Conservation (phyloP, 2,888 invertebrate genomes). For the Acleris holmiana region DNA sequence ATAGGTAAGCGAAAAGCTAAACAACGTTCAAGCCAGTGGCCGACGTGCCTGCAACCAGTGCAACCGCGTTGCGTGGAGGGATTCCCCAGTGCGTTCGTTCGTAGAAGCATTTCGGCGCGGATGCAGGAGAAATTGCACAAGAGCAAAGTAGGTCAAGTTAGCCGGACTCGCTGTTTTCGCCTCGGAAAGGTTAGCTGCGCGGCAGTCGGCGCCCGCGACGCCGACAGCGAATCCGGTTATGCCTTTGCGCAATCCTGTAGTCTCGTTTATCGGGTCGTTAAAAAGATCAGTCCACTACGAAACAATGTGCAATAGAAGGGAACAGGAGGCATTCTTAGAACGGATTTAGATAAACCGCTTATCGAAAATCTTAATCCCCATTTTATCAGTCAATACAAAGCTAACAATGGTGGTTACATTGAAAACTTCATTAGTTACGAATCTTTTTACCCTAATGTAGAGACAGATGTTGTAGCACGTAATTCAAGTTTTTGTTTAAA, state of each 20-base stretch:
- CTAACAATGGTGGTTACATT: neutral
- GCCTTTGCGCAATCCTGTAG: slow-evolving; percentile 74
- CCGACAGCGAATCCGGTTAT: slow-evolving; percentile 70
- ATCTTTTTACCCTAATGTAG: slow-evolving; percentile 2
- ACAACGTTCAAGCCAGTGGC: slow-evolving; percentile 47
- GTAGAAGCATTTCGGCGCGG: slow-evolving; percentile 66
- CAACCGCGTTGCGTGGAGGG: slow-evolving; percentile 55
- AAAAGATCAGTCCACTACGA: slow-evolving; percentile 56
- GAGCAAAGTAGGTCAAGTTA: slow-evolving; percentile 79
- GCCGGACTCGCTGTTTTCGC: slow-evolving; percentile 81
- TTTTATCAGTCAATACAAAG: neutral
- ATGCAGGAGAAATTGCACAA: slow-evolving; percentile 80
- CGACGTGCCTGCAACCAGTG: slow-evolving; percentile 24
- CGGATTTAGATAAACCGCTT: slow-evolving; percentile 4
- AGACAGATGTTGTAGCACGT: slow-evolving; percentile 10
- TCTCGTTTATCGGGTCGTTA: slow-evolving; percentile 73
- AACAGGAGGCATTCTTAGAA: slow-evolving; percentile 11
- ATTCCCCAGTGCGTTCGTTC: slow-evolving; percentile 75
- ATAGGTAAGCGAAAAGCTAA: slow-evolving; percentile 23
- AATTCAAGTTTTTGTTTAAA: slow-evolving; percentile 1
- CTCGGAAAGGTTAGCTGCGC: slow-evolving; percentile 74
- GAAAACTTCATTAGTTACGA: neutral
- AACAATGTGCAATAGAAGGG: slow-evolving; percentile 30
- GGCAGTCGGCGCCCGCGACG: slow-evolving; percentile 54
- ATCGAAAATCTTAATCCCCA: slow-evolving; percentile 2